Evolutionary conservation across 2,888 invertebrate genomes (phyloP), one percentile per base, ranked within the genome.

Genomic region (Xanthorhoe designata): DNA sequence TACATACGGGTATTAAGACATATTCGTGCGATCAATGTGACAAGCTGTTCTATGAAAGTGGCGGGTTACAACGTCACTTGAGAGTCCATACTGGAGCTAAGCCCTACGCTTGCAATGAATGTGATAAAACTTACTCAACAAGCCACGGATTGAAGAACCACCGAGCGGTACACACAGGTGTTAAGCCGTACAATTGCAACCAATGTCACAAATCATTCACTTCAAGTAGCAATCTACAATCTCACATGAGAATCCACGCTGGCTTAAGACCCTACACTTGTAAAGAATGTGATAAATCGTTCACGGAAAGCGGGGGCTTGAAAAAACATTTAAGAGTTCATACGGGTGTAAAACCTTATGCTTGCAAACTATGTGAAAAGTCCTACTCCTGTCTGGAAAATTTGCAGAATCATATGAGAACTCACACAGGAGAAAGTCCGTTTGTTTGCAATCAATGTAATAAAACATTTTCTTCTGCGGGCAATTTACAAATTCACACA

Each of bases 101-200:
- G 8, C 60, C 60, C 1, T 61, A 61, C 10, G 17, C 45, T 0
- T 61, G 60, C 9, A 42, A 29, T 0, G 24, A 53, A 1, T 61
- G 60, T 47, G 60, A 61, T 8, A 61, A 61, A 53, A 53, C 60
- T 13, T 61, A 53, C 53, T 61, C 60, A 0, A 61, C 60, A 13
- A 61, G 60, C 13, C 60, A 61, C 32, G 59, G 59, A 0, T 53
- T 61, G 8, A 53, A 61, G 42, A 61, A 52, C 13, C 60, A 61
- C 13, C 19, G 42, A 17, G 53, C 52, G 0, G 29, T 53, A 7
- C 60, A 61, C 9, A 61, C 60, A 0, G 60, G 60, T 0, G 18
- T 53, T 9, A 61, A 61, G 15, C 60, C 60, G 0, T 61, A 61
- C 18, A 52, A 52, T 17, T 61, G 60, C 32, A 45, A 29, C 2